Percentiles rank a stretch among this genome's conserved stretches.
phyloP scores from a whole-genome alignment of 2,113 vertebrate species.

The Fulmarus glacialis region DNA sequence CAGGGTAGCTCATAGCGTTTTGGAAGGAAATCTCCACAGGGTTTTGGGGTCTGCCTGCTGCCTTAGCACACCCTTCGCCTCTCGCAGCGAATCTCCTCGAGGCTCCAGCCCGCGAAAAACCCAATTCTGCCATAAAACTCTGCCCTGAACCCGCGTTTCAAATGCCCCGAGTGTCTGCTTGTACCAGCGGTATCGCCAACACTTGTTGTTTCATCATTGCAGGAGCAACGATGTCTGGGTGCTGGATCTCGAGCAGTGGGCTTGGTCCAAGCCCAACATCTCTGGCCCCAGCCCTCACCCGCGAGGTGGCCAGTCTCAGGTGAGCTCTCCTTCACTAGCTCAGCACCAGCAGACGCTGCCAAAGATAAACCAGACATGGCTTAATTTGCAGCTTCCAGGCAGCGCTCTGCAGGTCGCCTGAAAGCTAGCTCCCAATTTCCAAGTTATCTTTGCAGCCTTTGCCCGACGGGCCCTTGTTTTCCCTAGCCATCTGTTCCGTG shows the following conservation, averaged over 20 bases:
- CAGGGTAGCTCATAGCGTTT: rapidly evolving
- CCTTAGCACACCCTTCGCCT: rapidly evolving
- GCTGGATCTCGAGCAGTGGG: constrained; percentile 96
- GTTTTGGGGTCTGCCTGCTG: not conserved
- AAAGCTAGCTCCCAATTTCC: not conserved
- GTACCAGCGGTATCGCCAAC: not conserved
- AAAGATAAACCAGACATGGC: not conserved
- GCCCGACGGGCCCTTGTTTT: not conserved
- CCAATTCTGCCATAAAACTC: not conserved
- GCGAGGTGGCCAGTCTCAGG: constrained; percentile 95
- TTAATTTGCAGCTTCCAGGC: not conserved
- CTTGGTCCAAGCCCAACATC: constrained; percentile 93
- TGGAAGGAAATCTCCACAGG: not conserved
- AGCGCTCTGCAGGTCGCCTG: not conserved
- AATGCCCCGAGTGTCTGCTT: rapidly evolving
- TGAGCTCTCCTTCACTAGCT: constrained; percentile 53
- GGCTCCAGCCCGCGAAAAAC: not conserved
- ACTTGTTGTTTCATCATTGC: not conserved
- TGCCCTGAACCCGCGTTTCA: rapidly evolving
- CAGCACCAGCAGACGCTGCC: not conserved
- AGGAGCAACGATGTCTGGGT: constrained; percentile 99
- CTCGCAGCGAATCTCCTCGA: not conserved
- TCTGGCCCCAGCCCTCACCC: constrained; percentile 90
- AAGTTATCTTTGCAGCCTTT: not conserved
- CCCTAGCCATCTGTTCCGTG: not conserved